These are phyloP conservation scores for Sepiola atlantica DNA, from an alignment of 2,888 invertebrate genomes.

Conservation along the genomic window DNA sequence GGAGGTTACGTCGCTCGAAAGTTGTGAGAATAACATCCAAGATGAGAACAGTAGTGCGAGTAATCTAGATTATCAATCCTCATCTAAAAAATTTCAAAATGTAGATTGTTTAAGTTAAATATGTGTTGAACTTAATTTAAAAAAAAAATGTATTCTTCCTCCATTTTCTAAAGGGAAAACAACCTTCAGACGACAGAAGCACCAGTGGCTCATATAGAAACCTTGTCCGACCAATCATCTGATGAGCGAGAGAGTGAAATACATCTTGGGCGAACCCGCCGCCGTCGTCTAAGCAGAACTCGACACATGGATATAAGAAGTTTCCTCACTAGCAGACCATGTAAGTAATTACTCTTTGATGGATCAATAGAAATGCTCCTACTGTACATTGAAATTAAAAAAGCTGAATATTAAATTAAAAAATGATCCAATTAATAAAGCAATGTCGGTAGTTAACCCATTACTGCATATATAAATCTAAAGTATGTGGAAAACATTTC, in stretches of 20 bases:
- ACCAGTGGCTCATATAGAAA: slow-evolving; percentile 46
- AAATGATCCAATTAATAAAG: too few relatives aligned
- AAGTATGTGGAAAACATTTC: too few relatives aligned
- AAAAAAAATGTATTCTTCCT: neutral
- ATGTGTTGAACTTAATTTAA: neutral
- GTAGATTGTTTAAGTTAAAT: neutral
- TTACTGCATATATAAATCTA: too few relatives aligned
- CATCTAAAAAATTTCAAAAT: neutral
- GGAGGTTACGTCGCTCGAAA: too few relatives aligned
- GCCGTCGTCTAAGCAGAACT: slow-evolving; percentile 61
- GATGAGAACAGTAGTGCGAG: too few relatives aligned
- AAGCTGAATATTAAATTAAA: too few relatives aligned
- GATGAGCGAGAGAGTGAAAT: slow-evolving; percentile 62
- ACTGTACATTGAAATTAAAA: too few relatives aligned
- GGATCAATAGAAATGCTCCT: too few relatives aligned
- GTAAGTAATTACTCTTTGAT: slow-evolving; percentile 49
- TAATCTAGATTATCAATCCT: neutral
- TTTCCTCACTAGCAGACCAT: slow-evolving; percentile 61
- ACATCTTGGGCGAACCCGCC: slow-evolving; percentile 50
- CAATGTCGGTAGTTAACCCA: too few relatives aligned
- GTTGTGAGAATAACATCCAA: too few relatives aligned
- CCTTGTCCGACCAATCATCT: slow-evolving; percentile 56
- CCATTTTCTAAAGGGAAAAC: slow-evolving; percentile 10
- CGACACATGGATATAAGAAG: slow-evolving; percentile 69
- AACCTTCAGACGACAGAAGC: slow-evolving; percentile 23